Base-by-base conservation (phyloP, 1,140 invertebrate species). In the Doryteuthis pealeii region DNA sequence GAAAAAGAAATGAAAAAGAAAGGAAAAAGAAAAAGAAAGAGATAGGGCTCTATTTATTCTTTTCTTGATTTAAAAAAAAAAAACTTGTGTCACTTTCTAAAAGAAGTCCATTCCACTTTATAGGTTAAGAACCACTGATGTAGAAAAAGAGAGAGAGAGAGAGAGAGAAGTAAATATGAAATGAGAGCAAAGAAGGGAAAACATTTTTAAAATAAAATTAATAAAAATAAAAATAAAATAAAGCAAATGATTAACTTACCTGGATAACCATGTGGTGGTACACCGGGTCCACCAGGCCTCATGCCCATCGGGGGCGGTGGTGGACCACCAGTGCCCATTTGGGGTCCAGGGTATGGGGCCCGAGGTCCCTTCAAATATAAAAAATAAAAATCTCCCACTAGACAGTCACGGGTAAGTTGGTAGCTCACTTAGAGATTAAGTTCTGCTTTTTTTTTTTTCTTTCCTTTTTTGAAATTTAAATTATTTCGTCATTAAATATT, bases 321-420 rank as follows among this genome's bases (percentile, higher is more conserved):
- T 18, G 66, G 66, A 26, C 66, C 66, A 30, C 66, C 66, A 62
- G 22, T 62, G 66, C 66, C 66, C 66, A 68, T 68, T 30, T 68
- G 66, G 1, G 66, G 66, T 31, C 66, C 66, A 32, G 66, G 66
- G 32, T 68, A 68, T 33, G 30, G 30, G 28, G 66, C 66, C 31
- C 66, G 66, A 6, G 66, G 66, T 68, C 66, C 66, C 66, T 68
- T 68, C 66, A 68, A 68, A 68, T 62, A 62, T 5, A 62, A n/a
- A n/a, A 62, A 62, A 62, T 5, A 22, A 62, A 5, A 62, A n/a
- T 62, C 54, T 62, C 54, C 54, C 18, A 62, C 54, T 15, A 62
- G 54, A 62, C 54, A 62, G 54, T 28, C 18, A 62, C 18, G 26
- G 26, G 54, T 62, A 62, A 62, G 18, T 22, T 62, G 10, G n/a